Evolutionary conservation across 1,140 invertebrate species (phyloP).

Genomic region (Hirudo medicinalis): DNA sequence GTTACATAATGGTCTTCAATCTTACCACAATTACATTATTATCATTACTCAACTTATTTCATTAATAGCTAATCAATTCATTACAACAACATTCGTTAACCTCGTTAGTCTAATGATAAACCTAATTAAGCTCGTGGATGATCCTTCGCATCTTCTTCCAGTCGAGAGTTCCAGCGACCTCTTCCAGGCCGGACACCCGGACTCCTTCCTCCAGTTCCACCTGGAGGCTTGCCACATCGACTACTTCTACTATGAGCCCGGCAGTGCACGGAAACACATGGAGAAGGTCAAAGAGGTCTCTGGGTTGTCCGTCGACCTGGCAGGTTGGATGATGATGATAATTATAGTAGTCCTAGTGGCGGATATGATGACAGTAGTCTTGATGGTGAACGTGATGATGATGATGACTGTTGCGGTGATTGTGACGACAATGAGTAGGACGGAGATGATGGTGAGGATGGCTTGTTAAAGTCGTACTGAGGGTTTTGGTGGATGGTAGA

Average conservation of each 20-base stretch:
- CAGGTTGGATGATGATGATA: conserved; percentile 38
- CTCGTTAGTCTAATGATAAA: too few species aligned
- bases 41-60: too few species aligned
- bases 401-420: neutral
- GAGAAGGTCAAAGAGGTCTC: conserved; percentile 49
- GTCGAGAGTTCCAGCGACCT: too few species aligned
- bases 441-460: neutral
- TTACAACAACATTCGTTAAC: too few species aligned
- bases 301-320: conserved; percentile 53
- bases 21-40: too few species aligned
- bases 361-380: neutral
- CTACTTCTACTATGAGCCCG: conserved; percentile 57
- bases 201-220: conserved; percentile 46
- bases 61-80: too few species aligned
- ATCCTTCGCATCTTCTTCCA: too few species aligned
- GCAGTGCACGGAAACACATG: conserved; percentile 54
- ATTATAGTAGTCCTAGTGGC: neutral
- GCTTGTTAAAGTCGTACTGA: too few species aligned
- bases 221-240: conserved; percentile 62
- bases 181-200: too few species aligned
- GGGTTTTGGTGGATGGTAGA: too few species aligned
- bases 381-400: conserved; percentile 5
- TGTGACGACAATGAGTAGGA: neutral
- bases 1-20: too few species aligned
- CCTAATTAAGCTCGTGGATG: too few species aligned